These are phyloP conservation scores for Scophthalmus maximus DNA, from an alignment of 2,113 vertebrate genomes.

Conservation along the genomic window DNA sequence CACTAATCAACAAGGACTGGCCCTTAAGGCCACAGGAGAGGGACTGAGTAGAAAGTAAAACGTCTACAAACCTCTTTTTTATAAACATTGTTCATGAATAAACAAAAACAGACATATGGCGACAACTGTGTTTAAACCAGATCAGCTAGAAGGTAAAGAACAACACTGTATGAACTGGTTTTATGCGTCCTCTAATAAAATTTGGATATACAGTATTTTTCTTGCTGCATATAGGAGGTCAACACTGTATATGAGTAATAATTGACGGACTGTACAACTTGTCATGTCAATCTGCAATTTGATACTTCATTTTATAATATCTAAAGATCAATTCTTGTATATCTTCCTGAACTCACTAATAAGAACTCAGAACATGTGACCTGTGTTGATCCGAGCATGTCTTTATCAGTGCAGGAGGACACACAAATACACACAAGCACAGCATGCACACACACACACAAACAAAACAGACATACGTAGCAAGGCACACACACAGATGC, in stretches of 20 bases:
- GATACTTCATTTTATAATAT: neutral
- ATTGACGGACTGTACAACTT: no score
- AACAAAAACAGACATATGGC: neutral
- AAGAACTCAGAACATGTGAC: no score
- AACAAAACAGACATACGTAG: conserved; percentile 36
- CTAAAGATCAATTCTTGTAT: no score
- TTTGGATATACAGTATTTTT: no score
- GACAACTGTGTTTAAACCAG: no score
- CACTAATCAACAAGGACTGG: neutral
- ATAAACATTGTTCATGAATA: neutral
- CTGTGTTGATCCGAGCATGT: no score
- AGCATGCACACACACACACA: conserved; percentile 17
- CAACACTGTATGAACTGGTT: neutral
- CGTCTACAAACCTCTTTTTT: neutral
- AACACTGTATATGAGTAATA: no score
- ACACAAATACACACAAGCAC: neutral
- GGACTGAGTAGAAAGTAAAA: no score
- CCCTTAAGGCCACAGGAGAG: neutral
- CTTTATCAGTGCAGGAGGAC: neutral
- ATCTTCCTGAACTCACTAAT: no score
- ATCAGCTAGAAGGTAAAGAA: no score
- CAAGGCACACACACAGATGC: conserved; percentile 34
- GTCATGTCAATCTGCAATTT: neutral
- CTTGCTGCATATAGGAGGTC: no score
- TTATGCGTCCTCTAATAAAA: no score